Base-by-base conservation (phyloP, 2,797 vertebrate genomes). In the Pteropus rufus region DNA sequence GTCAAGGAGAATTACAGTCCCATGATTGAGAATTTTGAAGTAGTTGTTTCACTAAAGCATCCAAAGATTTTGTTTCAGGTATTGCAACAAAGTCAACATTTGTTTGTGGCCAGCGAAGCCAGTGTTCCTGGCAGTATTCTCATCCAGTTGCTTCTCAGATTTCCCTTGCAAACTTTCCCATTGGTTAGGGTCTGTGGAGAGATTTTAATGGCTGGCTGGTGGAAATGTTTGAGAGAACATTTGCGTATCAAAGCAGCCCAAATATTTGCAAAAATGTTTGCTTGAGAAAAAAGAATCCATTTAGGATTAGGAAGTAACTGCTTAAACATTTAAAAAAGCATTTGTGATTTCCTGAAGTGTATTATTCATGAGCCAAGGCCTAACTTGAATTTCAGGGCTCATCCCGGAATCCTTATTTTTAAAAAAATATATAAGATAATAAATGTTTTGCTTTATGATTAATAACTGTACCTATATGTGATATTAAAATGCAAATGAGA, bases 221-320 rank as follows among this genome's bases (percentile, higher is more conserved):
- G 24, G 96, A 95, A 92, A 89, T 85, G 94, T 96, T 97, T 90
- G 75, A 52, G 69, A 96, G 93, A 95, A 86, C 84, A 97, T 97
- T 97, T 98, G 96, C 84, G 39, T 97, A 94, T 97, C 96, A 96
- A 97, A 97, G 96, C 95, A 97, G 95, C 96, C 95, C 97, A 96
- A 96, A 97, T 96, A 97, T 98, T 97, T 98, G 96, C 92, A 96
- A 97, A 96, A 97, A 97, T 93, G 94, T 98, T 97, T 98, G 96
- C 93, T 96, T 93, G 95, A 96, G 94, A 54, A 67, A 92, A 90
- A 89, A 82, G 85, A 95, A 91, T 73, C 86, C 91, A 94, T 2
- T 96, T 91, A 96, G 92, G 79, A 94, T 95, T 95, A 97, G 85
- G 91, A 95, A 95, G 89, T 80, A 64, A 95, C 80, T 95, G 86